phyloP scores from a whole-genome alignment of 2,113 vertebrate species.

The Scomber japonicus region DNA sequence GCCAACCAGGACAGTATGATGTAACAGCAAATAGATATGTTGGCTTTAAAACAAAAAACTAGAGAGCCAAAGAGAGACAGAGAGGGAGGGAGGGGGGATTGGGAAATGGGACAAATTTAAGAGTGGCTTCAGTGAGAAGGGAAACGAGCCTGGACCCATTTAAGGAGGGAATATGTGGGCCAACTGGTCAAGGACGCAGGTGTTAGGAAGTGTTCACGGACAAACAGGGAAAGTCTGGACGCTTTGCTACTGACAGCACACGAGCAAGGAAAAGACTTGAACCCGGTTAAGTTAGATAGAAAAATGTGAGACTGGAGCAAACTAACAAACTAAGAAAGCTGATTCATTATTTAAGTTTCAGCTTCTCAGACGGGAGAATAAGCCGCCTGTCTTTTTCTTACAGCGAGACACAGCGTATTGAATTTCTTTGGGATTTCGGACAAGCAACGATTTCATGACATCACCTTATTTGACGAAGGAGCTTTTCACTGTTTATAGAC shows the following conservation, averaged over 20 bases:
- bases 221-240: constrained; percentile 39
- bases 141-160: constrained; percentile 18
- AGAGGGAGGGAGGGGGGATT: not conserved
- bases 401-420: not conserved
- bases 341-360: not conserved
- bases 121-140: constrained; percentile 1
- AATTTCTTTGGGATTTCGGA: not conserved
- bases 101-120: constrained; percentile 33
- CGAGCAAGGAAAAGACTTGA: not conserved
- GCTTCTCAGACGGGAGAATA: not conserved
- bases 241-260: not conserved
- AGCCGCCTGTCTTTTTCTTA: not conserved
- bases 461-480: too few relatives aligned
- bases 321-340: too few relatives aligned
- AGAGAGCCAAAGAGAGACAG: not conserved
- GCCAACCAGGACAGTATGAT: constrained; percentile 15
- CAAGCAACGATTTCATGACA: too few relatives aligned
- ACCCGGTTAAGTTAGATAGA: not conserved
- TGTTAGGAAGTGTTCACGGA: constrained; percentile 62
- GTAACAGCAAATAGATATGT: not conserved
- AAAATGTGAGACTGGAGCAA: not conserved
- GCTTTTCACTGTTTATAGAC: too few relatives aligned
- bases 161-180: constrained; percentile 34
- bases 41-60: constrained; percentile 13
- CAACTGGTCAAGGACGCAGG: constrained; percentile 70